phyloP scores from a whole-genome alignment of 2,797 vertebrate species.

The Morus bassanus region DNA sequence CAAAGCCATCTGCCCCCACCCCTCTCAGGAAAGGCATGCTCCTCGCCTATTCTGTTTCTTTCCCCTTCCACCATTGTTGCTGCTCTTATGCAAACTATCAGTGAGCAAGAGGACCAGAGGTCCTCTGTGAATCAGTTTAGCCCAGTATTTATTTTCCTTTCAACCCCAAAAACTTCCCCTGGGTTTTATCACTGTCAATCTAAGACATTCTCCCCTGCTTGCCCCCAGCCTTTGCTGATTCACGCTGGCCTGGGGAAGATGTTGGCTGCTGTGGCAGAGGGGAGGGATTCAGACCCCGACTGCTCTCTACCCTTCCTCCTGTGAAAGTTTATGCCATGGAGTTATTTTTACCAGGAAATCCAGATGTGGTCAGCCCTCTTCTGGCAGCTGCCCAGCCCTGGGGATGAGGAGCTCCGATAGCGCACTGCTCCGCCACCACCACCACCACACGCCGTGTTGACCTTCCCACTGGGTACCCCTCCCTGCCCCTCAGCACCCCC shows the following conservation, averaged over 20 bases:
- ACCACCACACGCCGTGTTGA: rapidly evolving
- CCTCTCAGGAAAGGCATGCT: background rate
- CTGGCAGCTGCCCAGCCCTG: background rate
- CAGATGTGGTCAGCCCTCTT: background rate
- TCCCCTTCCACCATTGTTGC: background rate
- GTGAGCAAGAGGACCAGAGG: background rate
- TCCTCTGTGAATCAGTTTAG: background rate
- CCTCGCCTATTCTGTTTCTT: background rate
- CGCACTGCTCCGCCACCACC: background rate
- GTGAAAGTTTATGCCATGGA: background rate
- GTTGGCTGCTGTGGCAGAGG: background rate
- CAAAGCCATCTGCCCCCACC: background rate
- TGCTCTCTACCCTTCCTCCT: background rate
- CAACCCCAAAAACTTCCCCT: background rate
- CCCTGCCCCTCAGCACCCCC: background rate
- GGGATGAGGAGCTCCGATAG: background rate
- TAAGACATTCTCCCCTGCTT: background rate
- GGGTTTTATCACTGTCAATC: background rate
- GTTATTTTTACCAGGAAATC: background rate
- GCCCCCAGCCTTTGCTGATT: background rate
- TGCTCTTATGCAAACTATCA: background rate
- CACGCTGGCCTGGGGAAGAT: rapidly evolving
- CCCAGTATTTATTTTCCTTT: background rate
- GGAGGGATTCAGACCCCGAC: background rate
- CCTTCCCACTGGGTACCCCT: background rate